Percentiles rank a stretch among this genome's conserved stretches.
Evolutionary conservation across 37 sponge, comb jelly and placozoan species (phyloP).

Genomic region (Hormiphora californensis): DNA sequence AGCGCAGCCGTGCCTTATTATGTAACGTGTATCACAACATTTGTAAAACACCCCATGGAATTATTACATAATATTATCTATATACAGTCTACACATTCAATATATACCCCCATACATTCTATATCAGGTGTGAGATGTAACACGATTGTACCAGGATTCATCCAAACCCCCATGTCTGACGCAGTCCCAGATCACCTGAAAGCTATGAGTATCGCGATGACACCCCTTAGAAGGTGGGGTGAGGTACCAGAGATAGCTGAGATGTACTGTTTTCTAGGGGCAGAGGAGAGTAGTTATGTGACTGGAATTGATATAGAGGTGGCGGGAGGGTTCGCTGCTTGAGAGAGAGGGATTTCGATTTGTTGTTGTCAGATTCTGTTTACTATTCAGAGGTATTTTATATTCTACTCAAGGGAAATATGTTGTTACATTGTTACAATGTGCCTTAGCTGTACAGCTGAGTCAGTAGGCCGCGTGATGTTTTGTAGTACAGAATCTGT

Average conservation of each 20-base stretch:
- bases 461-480: no score
- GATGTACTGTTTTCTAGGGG: conserved; percentile 62
- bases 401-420: no score
- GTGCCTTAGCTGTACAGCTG: no score
- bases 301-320: conserved; percentile 69
- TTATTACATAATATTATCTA: background rate
- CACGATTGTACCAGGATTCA: conserved; percentile 69
- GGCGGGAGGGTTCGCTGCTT: conserved; percentile 55
- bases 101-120: background rate
- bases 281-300: conserved; percentile 68
- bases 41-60: background rate
- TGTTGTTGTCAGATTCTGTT: no score
- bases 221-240: conserved; percentile 61
- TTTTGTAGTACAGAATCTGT: no score
- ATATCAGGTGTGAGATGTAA: conserved; percentile 66
- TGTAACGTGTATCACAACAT: background rate
- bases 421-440: no score
- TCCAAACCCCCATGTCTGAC: conserved; percentile 63
- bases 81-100: background rate
- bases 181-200: conserved; percentile 54
- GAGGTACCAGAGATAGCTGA: conserved; percentile 65
- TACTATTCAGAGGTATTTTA: no score
- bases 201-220: conserved; percentile 53
- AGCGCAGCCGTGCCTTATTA: no score
- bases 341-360: no score